Evolutionary conservation across 2,113 vertebrate species (phyloP), one percentile per base, ranked within the genome.

Genomic region (Barnardius zonarius): DNA sequence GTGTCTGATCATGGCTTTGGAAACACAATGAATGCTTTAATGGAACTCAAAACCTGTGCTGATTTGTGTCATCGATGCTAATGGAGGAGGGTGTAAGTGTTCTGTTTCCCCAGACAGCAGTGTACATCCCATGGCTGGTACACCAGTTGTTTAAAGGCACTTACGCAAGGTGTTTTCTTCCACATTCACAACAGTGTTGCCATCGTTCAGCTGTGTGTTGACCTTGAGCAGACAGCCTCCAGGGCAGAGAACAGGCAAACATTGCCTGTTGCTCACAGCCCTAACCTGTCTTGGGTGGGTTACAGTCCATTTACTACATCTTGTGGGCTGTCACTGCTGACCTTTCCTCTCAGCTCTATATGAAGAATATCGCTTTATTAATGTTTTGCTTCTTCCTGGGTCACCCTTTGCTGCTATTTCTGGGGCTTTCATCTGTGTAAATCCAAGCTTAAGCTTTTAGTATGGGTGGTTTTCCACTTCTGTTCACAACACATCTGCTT

Each of bases 221-320:
- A 43, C 28, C 28, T 44, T 28, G 43, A 67, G 61, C 46, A 46
- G 39, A 23, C 23, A 80, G 48, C 33, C 23, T 55, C 14, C 31
- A 52, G 70, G 35, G 28, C 59, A 80, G 75, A 76, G 61, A 31
- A 33, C 80, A 61, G 43, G 61, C 64, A 62, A 46, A 49, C 63
- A 9, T 1, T 72, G 39, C 69, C n/a, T 41, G 7, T 35, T 86
- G 77, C 83, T 86, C 54, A 61, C 17, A 79, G 43, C 72, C 49
- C n/a, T 49, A 0, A 2, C 7, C 54, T 46, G 28, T 13, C 49
- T 89, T 6, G 1, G 8, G 17, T 46, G 6, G 4, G 7, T 35
- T 83, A 18, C 33, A 4, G 16, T 44, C 46, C 2, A 2, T 13
- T 43, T 61, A 63, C 51, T 49, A 5, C 27, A 16, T 43, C 35